phyloP scores from a whole-genome alignment of 2,888 invertebrate species.

The Andrena bicolor region DNA sequence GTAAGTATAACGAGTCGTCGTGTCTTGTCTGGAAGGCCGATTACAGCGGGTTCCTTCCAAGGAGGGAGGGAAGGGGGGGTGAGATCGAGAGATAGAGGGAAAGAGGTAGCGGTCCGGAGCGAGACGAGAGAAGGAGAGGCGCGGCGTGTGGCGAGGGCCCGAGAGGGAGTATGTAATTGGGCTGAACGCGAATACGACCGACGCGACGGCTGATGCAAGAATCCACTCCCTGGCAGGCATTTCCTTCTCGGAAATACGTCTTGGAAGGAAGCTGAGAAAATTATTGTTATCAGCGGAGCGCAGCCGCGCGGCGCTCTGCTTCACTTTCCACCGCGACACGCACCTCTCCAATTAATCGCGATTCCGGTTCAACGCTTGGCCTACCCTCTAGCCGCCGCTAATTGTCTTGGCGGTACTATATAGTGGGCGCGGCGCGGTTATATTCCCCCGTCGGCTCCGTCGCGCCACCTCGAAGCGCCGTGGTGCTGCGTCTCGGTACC shows the following conservation, averaged over 20 bases:
- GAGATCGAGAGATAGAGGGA: constrained; percentile 1
- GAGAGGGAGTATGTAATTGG: constrained; percentile 61
- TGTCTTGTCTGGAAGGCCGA: constrained; percentile 65
- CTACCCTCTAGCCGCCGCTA: constrained; percentile 17
- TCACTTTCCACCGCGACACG: constrained; percentile 17
- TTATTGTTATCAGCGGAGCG: constrained; percentile 19
- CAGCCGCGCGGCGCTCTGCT: not conserved
- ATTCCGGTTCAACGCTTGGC: constrained; percentile 1
- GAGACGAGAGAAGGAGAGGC: constrained; percentile 1
- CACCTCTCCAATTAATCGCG: constrained; percentile 25
- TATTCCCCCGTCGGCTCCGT: constrained; percentile 1
- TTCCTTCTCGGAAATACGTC: constrained; percentile 59
- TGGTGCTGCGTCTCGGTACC: not conserved
- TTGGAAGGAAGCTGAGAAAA: constrained; percentile 57
- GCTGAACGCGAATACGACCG: constrained; percentile 49
- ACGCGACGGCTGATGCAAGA: constrained; percentile 68
- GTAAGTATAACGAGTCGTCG: constrained; percentile 75
- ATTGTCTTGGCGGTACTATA: constrained; percentile 24
- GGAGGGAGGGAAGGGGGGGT: constrained; percentile 20
- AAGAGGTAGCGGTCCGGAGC: no score
- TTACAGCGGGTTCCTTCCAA: constrained; percentile 43
- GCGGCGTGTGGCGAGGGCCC: not conserved
- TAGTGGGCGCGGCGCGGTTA: not conserved
- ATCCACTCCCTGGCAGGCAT: constrained; percentile 53
- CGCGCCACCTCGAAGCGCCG: not conserved